These are phyloP conservation scores for Oncorhynchus gorbuscha DNA, from an alignment of 2,113 vertebrate genomes.

Conservation along the genomic window DNA sequence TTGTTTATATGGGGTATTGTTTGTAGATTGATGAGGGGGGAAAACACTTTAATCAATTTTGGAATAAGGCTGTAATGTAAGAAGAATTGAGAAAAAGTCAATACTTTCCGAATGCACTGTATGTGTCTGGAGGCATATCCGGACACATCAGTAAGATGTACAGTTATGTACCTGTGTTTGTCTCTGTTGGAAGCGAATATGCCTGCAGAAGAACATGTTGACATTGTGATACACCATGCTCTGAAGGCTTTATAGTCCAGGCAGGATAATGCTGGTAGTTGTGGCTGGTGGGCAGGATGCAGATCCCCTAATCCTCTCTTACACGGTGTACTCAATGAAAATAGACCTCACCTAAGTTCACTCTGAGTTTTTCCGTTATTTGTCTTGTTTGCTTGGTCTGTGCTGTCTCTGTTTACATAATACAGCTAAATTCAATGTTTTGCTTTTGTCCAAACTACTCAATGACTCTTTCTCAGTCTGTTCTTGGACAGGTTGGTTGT, in stretches of 20 bases:
- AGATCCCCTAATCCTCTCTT: slow-evolving; percentile 50
- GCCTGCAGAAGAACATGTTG: slow-evolving; percentile 15
- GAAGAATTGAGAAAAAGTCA: too few species aligned
- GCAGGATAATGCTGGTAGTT: slow-evolving; percentile 48
- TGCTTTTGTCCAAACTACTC: neutral
- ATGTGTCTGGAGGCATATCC: neutral
- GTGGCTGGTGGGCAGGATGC: slow-evolving; percentile 41
- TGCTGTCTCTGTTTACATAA: slow-evolving; percentile 7
- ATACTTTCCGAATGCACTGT: too few species aligned
- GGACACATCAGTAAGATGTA: neutral
- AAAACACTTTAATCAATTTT: too few species aligned
- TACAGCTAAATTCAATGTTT: slow-evolving; percentile 3
- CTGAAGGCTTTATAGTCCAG: slow-evolving; percentile 25
- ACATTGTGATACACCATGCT: slow-evolving; percentile 44
- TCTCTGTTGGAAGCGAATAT: neutral
- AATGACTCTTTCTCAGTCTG: too few species aligned
- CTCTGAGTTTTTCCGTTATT: slow-evolving; percentile 10
- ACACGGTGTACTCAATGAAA: slow-evolving; percentile 38
- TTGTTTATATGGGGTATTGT: too few species aligned
- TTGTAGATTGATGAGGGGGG: too few species aligned
- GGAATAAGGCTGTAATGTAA: too few species aligned
- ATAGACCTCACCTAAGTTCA: slow-evolving; percentile 31
- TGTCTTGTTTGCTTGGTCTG: neutral
- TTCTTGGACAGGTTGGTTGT: too few species aligned
- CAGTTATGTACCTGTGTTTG: neutral